These are phyloP conservation scores for Conger conger DNA, from an alignment of 2,113 vertebrate genomes.

Conservation along the genomic window DNA sequence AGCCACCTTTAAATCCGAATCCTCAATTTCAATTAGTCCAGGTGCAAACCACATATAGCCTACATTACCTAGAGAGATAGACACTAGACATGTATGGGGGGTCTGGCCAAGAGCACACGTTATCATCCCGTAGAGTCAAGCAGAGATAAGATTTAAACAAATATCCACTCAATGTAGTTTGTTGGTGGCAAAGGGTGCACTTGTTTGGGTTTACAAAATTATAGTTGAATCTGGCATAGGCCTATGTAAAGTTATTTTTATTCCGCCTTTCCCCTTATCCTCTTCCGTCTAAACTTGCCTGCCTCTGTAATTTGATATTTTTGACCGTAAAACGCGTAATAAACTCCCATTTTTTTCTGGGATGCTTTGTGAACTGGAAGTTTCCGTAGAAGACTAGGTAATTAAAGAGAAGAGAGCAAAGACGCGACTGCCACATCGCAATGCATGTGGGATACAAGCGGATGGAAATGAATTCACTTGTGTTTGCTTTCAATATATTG, in stretches of 20 bases:
- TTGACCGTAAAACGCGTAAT: conserved; percentile 47
- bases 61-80: background rate
- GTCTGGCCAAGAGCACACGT: background rate
- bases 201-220: background rate
- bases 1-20: too few species aligned
- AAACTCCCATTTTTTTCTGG: conserved; percentile 39
- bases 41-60: background rate
- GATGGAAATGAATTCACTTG: conserved; percentile 62
- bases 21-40: too few species aligned
- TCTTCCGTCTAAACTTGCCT: conserved; percentile 50
- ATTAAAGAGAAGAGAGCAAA: conserved; percentile 28
- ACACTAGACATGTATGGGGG: background rate
- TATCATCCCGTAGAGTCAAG: background rate
- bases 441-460: conserved; percentile 27
- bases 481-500: conserved; percentile 44
- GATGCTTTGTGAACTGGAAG: conserved; percentile 51
- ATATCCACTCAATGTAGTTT: background rate
- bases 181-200: background rate
- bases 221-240: too few species aligned
- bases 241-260: conserved; percentile 1
- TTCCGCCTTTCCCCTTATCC: background rate
- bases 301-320: conserved; percentile 58
- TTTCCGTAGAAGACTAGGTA: conserved; percentile 30
- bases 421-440: conserved; percentile 78
- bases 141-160: background rate